A percentile compares a stretch with the other conserved stretches of the same genome.
These are phyloP conservation scores for Allolobophora icterica DNA, from an alignment of 2,888 invertebrate genomes.

Conservation along the genomic window DNA sequence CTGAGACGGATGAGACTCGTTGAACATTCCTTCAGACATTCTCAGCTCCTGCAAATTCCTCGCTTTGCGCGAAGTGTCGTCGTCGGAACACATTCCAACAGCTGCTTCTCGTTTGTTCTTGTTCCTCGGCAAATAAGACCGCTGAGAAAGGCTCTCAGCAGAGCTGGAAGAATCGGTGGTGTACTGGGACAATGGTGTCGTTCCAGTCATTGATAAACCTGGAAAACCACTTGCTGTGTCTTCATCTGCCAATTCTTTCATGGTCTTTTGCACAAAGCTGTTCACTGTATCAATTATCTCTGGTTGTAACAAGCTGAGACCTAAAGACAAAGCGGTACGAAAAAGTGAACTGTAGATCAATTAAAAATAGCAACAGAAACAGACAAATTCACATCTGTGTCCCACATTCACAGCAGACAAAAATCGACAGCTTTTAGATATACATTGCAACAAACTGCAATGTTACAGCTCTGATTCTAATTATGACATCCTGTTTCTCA, in stretches of 20 bases:
- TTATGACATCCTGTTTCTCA: too few species aligned
- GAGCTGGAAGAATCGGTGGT: neutral
- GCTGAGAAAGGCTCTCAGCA: conserved; percentile 14
- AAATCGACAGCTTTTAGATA: neutral
- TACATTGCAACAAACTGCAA: too few species aligned
- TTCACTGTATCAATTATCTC: conserved; percentile 20
- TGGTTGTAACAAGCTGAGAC: conserved; percentile 8
- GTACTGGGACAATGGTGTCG: neutral
- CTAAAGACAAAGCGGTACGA: neutral
- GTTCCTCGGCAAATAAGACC: neutral
- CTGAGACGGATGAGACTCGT: neutral
- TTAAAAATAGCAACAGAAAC: neutral
- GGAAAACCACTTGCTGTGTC: neutral
- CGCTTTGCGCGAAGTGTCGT: neutral
- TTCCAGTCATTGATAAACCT: neutral
- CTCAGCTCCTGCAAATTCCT: neutral
- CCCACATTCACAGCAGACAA: neutral
- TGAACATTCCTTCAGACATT: neutral
- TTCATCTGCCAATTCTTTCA: neutral
- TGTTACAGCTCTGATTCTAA: too few species aligned
- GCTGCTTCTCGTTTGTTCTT: neutral
- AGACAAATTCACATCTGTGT: neutral
- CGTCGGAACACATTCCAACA: neutral
- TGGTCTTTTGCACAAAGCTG: neutral
- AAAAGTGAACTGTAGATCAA: neutral